A percentile compares a stretch with the other conserved stretches of the same genome.
Conservation (phyloP, 2,797 vertebrate species). For the Oreonectes daqikongensis region DNA sequence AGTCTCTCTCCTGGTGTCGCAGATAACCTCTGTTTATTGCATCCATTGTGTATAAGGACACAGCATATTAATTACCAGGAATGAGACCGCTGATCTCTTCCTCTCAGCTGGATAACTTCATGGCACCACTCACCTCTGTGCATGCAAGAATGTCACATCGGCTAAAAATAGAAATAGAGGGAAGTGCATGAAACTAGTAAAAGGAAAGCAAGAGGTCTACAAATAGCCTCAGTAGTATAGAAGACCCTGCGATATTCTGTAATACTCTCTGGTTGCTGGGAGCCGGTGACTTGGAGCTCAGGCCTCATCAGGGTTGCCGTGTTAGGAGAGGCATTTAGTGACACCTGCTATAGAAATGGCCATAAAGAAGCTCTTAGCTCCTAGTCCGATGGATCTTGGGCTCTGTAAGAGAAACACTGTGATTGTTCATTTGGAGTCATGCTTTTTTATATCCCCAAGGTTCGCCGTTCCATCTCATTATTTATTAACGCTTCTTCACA, state of each 20-base stretch:
- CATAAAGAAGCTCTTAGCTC: conserved; percentile 5
- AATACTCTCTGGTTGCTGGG: conserved; percentile 49
- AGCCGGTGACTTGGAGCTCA: conserved; percentile 59
- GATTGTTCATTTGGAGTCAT: conserved; percentile 2
- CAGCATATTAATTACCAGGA: conserved; percentile 64
- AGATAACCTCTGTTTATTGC: conserved; percentile 50
- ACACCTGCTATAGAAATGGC: conserved; percentile 27
- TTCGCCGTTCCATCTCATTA: not conserved
- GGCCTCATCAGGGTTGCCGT: conserved; percentile 43
- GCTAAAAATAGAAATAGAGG: conserved; percentile 1
- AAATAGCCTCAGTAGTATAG: conserved; percentile 60
- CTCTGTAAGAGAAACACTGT: not conserved
- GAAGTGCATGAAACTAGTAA: not conserved
- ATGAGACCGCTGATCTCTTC: conserved; percentile 43
- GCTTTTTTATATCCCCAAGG: not conserved
- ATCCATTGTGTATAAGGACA: conserved; percentile 55
- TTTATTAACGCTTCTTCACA: not conserved
- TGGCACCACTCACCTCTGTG: conserved; percentile 12
- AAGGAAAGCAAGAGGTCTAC: conserved; percentile 45
- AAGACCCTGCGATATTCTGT: conserved; percentile 33
- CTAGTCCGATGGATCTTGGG: not conserved
- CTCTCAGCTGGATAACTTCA: conserved; percentile 34
- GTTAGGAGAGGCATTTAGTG: conserved; percentile 44
- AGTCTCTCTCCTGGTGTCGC: conserved; percentile 39
- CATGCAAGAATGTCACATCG: conserved; percentile 12